These are phyloP conservation scores for Sinocyclocheilus anshuiensis DNA, from an alignment of 2,113 vertebrate genomes.

Conservation along the genomic window DNA sequence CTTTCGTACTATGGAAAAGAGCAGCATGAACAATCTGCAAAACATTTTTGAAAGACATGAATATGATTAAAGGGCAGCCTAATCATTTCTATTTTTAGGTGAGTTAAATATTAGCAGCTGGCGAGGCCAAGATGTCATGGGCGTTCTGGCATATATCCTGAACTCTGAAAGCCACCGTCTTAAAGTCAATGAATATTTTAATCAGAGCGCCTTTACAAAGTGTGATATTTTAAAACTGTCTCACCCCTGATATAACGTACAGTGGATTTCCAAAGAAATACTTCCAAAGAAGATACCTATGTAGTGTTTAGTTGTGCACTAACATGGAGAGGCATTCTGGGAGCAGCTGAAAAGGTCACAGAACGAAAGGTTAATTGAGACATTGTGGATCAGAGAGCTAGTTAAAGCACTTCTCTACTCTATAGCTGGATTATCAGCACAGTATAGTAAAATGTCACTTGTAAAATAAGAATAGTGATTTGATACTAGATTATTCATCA, in stretches of 20 bases:
- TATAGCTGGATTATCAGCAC: conserved; percentile 2
- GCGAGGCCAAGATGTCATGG: not conserved
- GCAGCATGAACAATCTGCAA: not conserved
- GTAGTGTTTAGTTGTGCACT: not conserved
- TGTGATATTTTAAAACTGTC: not conserved
- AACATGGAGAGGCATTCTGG: not conserved
- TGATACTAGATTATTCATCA: not conserved
- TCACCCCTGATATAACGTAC: not conserved
- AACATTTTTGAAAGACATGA: not conserved
- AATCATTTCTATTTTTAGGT: not conserved
- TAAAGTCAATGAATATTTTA: not conserved
- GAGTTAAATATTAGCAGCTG: not conserved
- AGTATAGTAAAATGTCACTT: not conserved
- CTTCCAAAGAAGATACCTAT: not conserved
- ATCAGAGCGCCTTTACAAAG: not conserved
- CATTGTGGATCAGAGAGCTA: not conserved
- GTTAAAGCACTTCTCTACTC: conserved; percentile 14
- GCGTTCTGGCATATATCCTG: not conserved
- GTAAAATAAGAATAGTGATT: not conserved
- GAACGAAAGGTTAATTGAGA: conserved; percentile 10
- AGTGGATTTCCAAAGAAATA: not conserved
- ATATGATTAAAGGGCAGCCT: not conserved
- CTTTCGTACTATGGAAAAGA: not conserved
- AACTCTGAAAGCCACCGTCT: not conserved
- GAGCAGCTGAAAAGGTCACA: conserved; percentile 8